phyloP scores from a whole-genome alignment of 2,113 vertebrate genomes.

The Serinus canaria region DNA sequence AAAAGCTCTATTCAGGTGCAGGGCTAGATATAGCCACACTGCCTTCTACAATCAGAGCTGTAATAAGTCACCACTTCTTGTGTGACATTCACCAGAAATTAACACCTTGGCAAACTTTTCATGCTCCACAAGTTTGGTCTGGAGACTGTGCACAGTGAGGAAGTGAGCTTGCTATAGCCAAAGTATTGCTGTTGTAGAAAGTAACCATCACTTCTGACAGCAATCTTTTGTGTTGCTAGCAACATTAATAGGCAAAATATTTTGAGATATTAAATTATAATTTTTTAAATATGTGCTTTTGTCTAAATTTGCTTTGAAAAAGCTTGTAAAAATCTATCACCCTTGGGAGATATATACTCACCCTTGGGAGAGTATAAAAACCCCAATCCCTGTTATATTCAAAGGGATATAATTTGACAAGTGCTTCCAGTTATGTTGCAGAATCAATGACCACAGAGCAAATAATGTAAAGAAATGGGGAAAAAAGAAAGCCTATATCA shows the following conservation, averaged over 20 bases:
- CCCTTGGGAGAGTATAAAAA: neutral
- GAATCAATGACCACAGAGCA: constrained; percentile 54
- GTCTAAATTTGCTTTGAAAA: constrained; percentile 52
- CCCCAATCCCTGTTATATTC: neutral
- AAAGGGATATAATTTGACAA: constrained; percentile 32
- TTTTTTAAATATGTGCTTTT: constrained; percentile 1
- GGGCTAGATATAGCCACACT: neutral
- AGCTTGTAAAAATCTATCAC: neutral
- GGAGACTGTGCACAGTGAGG: accelerated
- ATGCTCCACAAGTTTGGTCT: neutral
- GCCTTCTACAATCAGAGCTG: neutral
- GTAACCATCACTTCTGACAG: neutral
- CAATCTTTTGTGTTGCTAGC: neutral
- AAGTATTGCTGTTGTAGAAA: neutral
- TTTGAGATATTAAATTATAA: neutral
- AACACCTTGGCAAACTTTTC: neutral
- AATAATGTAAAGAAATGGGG: neutral
- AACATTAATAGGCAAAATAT: neutral
- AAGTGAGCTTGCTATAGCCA: neutral
- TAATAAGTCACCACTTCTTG: neutral
- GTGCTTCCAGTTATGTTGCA: constrained; percentile 17
- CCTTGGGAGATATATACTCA: constrained; percentile 1
- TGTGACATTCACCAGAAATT: neutral
- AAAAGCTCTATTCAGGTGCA: neutral
- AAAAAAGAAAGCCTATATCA: neutral